Conservation (phyloP, 2,797 vertebrate genomes). For the Melanotaenia maccullochi region DNA sequence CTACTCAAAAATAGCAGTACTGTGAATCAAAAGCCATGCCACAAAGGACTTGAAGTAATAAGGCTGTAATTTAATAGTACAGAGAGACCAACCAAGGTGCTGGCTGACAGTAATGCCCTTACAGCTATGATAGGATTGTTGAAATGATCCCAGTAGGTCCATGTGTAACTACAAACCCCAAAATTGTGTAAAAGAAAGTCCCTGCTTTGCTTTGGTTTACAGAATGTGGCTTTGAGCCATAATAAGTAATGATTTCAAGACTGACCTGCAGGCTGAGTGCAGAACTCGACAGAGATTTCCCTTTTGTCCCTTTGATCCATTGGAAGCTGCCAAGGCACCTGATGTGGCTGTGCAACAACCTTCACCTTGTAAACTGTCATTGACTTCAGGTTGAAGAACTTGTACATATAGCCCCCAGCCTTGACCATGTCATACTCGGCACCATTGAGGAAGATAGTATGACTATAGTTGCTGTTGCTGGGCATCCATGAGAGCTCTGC, state of each 20-base stretch:
- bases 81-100: not conserved
- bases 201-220: slow-evolving; percentile 1
- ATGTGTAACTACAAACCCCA: not conserved
- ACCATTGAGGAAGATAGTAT: slow-evolving; percentile 94
- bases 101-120: not conserved
- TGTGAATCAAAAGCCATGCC: not conserved
- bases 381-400: slow-evolving; percentile 93
- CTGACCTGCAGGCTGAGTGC: slow-evolving; percentile 94
- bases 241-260: slow-evolving; percentile 5
- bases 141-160: slow-evolving; percentile 4
- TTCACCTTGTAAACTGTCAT: slow-evolving; percentile 93
- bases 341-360: slow-evolving; percentile 94
- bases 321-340: slow-evolving; percentile 98
- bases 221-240: not conserved
- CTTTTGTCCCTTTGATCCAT: slow-evolving; percentile 94
- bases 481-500: slow-evolving; percentile 96
- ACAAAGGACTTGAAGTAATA: not conserved
- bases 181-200: not conserved
- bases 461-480: slow-evolving; percentile 98
- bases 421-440: slow-evolving; percentile 92
- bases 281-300: slow-evolving; percentile 95
- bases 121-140: not conserved
- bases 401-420: slow-evolving; percentile 93
- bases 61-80: not conserved
- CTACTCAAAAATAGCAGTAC: not conserved